Base-by-base conservation (phyloP, 2,113 vertebrate genomes). In the Mesitornis unicolor region DNA sequence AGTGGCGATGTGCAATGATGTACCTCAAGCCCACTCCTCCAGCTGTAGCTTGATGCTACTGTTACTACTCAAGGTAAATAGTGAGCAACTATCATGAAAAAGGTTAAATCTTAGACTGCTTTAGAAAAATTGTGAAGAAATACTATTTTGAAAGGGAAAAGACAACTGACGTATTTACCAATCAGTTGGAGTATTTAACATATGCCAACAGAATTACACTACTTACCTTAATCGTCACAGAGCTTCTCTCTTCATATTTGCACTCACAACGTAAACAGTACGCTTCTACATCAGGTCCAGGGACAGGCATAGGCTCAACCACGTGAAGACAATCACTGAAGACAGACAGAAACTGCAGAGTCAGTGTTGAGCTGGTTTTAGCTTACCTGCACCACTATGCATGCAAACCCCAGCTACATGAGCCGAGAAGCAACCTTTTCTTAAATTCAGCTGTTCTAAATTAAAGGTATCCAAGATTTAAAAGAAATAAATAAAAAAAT, bases 241-340 rank as follows among this genome's bases (percentile, higher is more conserved):
- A 99, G 95, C 99, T 99, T 95, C 99, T 99, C 96, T 99, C 99
- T 94, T 99, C 99, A 67, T 99, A 99, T 98, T 99, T 99, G 98
- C 99, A 99, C 84, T 99, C 99, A 90, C 99, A 99, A 31, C 99
- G 99, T 88, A 99, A 98, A 97, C 99, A 99, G 91, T 99, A 99
- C 0, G 99, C 99, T 97, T 99, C 99, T 93, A 99, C 99, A 21
- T 99, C 99, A 36, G 99, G 98, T 19, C 99, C 99, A 20, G 98
- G 98, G 75, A 99, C 99, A 7, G 99, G 99, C 99, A 99, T 99
- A 17, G 99, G 99, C 24, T 98, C 98, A 78, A 99, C 99, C 74
- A 99, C 99, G 85, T 99, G 99, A 84, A 99, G 99, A 96, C 99
- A 99, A 68, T 99, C 99, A 75, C 98, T 98, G 91, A 33, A 83